Conservation (phyloP, 2,797 vertebrate species). For the Pyrocephalus nanus region DNA sequence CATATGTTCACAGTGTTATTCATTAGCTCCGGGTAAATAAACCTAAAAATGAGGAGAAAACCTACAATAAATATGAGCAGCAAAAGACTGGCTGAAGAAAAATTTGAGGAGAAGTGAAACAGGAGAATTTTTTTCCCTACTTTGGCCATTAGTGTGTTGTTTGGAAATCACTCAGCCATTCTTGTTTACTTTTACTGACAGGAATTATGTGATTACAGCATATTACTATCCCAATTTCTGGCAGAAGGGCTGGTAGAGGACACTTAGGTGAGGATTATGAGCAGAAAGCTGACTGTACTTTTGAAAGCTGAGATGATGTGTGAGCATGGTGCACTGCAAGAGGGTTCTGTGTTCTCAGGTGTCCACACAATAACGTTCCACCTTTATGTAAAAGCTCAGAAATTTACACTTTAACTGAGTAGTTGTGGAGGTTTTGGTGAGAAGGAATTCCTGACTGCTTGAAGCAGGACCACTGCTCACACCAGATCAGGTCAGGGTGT, state of each 20-base stretch:
- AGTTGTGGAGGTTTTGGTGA: background rate
- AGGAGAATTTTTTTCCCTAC: background rate
- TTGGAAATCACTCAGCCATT: slow-evolving; percentile 57
- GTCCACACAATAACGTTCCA: background rate
- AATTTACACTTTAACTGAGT: background rate
- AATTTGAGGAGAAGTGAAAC: background rate
- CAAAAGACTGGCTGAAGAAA: slow-evolving; percentile 13
- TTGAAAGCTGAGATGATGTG: background rate
- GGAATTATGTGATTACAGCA: slow-evolving; percentile 63
- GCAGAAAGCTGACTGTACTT: background rate
- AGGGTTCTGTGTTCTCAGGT: background rate
- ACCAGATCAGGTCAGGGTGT: background rate
- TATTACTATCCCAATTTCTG: slow-evolving; percentile 46
- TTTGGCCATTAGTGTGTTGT: slow-evolving; percentile 52
- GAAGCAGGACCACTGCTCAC: background rate
- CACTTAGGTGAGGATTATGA: slow-evolving; percentile 32
- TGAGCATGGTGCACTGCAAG: background rate
- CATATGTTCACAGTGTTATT: slow-evolving; percentile 53
- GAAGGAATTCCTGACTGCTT: background rate
- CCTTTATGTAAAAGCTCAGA: background rate
- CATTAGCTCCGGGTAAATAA: slow-evolving; percentile 66
- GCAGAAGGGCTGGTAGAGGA: slow-evolving; percentile 27
- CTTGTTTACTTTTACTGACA: slow-evolving; percentile 68
- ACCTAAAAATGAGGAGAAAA: slow-evolving; percentile 47
- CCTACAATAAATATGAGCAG: slow-evolving; percentile 39